These are phyloP conservation scores for Tipula unca DNA, from an alignment of 2,888 invertebrate genomes.

Conservation along the genomic window DNA sequence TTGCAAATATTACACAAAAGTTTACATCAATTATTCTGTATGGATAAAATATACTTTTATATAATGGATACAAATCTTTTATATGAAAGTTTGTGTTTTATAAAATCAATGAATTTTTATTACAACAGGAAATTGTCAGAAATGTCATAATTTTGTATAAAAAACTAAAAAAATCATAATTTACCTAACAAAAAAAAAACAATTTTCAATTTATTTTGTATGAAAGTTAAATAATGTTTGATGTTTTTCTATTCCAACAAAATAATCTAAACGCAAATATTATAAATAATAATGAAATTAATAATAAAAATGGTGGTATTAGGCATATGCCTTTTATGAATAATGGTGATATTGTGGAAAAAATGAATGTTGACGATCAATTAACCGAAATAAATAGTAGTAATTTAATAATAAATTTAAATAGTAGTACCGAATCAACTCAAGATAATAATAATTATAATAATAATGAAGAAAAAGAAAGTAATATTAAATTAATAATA, in stretches of 20 bases:
- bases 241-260: slow-evolving; percentile 16
- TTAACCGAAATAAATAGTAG: background rate
- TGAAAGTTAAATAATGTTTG: slow-evolving; percentile 16
- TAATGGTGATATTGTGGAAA: background rate
- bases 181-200: background rate
- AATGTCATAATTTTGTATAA: slow-evolving; percentile 9
- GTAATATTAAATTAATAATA: background rate
- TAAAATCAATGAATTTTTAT: slow-evolving; percentile 15
- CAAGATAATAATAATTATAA: background rate
- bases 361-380: slow-evolving; percentile 17
- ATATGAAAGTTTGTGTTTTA: background rate
- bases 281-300: background rate
- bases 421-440: background rate
- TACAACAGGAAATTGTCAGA: slow-evolving; percentile 19
- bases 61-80: background rate
- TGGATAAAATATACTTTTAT: background rate
- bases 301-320: slow-evolving; percentile 16
- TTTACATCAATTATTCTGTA: background rate
- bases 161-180: background rate
- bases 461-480: slow-evolving; percentile 10
- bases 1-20: background rate
- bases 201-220: background rate
- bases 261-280: background rate
- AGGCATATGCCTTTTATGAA: slow-evolving; percentile 14
- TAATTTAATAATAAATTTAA: background rate